Evolutionary conservation across 2,797 vertebrate species (phyloP).

Genomic region (Crax fasciolata): DNA sequence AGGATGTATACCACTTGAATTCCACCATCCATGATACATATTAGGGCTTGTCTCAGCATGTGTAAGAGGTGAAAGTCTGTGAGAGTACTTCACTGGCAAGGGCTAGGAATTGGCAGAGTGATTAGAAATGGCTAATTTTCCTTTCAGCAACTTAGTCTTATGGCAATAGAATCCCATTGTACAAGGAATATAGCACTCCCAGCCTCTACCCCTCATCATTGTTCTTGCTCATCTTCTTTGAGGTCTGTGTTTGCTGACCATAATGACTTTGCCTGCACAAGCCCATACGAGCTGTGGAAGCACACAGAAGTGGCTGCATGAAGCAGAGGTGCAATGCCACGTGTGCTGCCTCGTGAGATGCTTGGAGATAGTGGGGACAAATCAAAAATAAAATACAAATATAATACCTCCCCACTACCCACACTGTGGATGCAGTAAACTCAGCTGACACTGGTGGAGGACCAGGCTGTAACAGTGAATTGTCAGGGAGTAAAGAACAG

Average conservation of each 20-base stretch:
- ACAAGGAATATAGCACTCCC: background rate
- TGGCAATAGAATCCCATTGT: background rate
- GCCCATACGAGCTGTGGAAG: background rate
- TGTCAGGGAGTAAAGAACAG: background rate
- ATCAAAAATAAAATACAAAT: background rate
- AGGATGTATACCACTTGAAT: background rate
- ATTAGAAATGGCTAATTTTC: background rate
- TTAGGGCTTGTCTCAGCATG: background rate
- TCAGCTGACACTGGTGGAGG: background rate
- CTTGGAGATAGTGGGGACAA: background rate
- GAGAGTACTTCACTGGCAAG: background rate
- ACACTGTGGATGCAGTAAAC: background rate
- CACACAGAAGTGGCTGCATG: background rate
- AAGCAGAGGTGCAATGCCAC: background rate
- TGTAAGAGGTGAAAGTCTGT: background rate
- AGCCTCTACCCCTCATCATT: background rate
- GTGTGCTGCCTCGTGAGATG: background rate
- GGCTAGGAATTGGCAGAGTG: background rate
- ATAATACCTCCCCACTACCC: too few relatives aligned
- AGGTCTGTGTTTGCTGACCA: background rate
- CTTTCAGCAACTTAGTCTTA: background rate
- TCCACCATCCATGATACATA: background rate
- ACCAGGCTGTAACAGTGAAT: background rate
- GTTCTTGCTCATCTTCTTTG: background rate
- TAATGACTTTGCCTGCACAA: background rate